Conservation (phyloP, 2,888 invertebrate species). For the Harpalus rufipes region DNA sequence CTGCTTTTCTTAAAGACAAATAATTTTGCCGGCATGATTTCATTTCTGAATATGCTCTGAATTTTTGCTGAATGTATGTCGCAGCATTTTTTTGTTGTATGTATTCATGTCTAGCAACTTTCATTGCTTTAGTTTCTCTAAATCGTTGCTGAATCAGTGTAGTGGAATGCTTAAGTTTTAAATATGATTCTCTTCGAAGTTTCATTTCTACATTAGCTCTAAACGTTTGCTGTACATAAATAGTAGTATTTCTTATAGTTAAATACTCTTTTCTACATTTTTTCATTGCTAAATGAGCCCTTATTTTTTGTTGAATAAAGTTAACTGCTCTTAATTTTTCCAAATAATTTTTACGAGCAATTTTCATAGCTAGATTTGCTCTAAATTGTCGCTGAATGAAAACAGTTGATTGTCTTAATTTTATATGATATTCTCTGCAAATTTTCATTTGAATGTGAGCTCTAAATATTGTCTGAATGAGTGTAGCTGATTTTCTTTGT, state of each 20-base stretch:
- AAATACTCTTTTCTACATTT: slow-evolving; percentile 73
- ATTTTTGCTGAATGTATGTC: slow-evolving; percentile 73
- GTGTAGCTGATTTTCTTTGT: slow-evolving; percentile 73
- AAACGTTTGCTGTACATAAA: slow-evolving; percentile 75
- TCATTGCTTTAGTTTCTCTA: slow-evolving; percentile 72
- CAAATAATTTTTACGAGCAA: slow-evolving; percentile 71
- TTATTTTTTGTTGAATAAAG: slow-evolving; percentile 75
- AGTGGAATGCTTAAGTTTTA: slow-evolving; percentile 69
- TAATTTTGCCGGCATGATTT: slow-evolving; percentile 70
- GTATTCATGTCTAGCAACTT: slow-evolving; percentile 72
- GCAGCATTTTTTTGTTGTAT: slow-evolving; percentile 73
- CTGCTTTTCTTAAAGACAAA: slow-evolving; percentile 68
- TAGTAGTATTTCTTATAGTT: slow-evolving; percentile 40
- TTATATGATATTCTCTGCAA: slow-evolving; percentile 72
- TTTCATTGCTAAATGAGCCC: slow-evolving; percentile 73
- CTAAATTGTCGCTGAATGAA: slow-evolving; percentile 74
- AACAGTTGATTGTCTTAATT: slow-evolving; percentile 73
- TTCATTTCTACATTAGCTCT: slow-evolving; percentile 75
- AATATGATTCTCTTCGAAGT: slow-evolving; percentile 68
- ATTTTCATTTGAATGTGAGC: slow-evolving; percentile 75
- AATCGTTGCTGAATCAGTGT: slow-evolving; percentile 73
- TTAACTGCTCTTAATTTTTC: slow-evolving; percentile 71
- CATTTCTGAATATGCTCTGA: slow-evolving; percentile 73
- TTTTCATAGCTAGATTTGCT: slow-evolving; percentile 69
- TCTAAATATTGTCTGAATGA: slow-evolving; percentile 77